Evolutionary conservation across 2,113 vertebrate species (phyloP).

Genomic region (Delphinus delphis): DNA sequence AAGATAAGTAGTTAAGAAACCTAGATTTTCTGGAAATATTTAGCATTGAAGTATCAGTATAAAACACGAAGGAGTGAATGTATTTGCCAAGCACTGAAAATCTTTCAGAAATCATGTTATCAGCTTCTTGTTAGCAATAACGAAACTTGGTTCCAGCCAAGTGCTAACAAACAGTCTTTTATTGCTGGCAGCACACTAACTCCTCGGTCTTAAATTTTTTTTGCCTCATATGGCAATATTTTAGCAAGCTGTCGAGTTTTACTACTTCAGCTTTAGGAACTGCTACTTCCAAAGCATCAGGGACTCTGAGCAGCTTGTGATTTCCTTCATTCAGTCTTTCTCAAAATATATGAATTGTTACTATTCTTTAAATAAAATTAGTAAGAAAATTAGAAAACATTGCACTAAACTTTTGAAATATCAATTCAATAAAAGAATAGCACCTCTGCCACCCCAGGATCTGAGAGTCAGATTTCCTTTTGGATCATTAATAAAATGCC

Average conservation of each 20-base stretch:
- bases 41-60: constrained; percentile 68
- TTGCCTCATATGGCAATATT: constrained; percentile 81
- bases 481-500: neutral
- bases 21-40: constrained; percentile 70
- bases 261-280: constrained; percentile 77
- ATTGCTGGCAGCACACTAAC: constrained; percentile 77
- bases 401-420: constrained; percentile 43
- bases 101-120: constrained; percentile 81
- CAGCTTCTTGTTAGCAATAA: constrained; percentile 79
- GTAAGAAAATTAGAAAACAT: constrained; percentile 21
- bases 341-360: neutral
- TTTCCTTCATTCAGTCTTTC: constrained; percentile 36
- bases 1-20: constrained; percentile 48
- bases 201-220: constrained; percentile 77
- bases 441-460: neutral
- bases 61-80: constrained; percentile 67
- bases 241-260: constrained; percentile 82
- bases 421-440: constrained; percentile 62
- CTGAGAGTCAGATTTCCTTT: neutral
- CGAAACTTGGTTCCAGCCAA: constrained; percentile 76
- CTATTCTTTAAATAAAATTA: constrained; percentile 21
- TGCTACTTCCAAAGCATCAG: constrained; percentile 71
- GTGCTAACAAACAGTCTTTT: constrained; percentile 80
- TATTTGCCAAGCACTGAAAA: constrained; percentile 81
- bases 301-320: constrained; percentile 47